Evolutionary conservation across 2,113 vertebrate genomes (phyloP).

Genomic region (Crypturellus undulatus): DNA sequence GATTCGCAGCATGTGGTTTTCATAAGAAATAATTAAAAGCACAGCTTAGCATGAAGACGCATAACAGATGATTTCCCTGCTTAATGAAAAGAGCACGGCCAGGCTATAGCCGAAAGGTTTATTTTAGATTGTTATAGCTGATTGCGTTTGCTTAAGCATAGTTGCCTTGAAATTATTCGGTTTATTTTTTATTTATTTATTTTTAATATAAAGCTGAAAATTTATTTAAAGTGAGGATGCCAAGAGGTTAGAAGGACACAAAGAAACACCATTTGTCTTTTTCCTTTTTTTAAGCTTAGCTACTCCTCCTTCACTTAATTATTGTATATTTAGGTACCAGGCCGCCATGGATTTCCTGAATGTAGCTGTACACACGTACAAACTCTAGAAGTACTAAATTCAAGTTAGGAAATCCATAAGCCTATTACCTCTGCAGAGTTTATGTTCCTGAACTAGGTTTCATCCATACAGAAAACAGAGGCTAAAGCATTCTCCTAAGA

Average conservation of each 20-base stretch:
- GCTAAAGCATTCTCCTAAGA: not conserved
- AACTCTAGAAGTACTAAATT: not conserved
- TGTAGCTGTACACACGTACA: not conserved
- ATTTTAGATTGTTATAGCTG: not conserved
- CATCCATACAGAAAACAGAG: not conserved
- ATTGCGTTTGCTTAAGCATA: not conserved
- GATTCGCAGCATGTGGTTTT: not conserved
- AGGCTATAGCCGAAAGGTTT: not conserved
- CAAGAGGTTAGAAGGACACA: not conserved
- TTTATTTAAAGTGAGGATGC: not conserved
- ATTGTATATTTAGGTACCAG: not conserved
- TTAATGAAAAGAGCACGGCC: not conserved
- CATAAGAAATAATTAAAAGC: not conserved
- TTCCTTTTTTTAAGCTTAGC: not conserved
- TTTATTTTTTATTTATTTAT: not conserved
- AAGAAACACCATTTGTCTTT: not conserved
- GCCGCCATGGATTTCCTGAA: not conserved
- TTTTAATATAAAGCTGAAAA: not conserved
- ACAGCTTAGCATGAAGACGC: not conserved
- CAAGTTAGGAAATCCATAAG: slow-evolving; percentile 15
- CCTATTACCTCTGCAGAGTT: not conserved
- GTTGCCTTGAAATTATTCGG: not conserved
- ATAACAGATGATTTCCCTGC: not conserved
- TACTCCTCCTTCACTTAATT: not conserved
- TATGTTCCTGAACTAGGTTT: not conserved